These are phyloP conservation scores for Ondatra zibethicus DNA, from an alignment of 2,113 vertebrate species.

Conservation along the genomic window DNA sequence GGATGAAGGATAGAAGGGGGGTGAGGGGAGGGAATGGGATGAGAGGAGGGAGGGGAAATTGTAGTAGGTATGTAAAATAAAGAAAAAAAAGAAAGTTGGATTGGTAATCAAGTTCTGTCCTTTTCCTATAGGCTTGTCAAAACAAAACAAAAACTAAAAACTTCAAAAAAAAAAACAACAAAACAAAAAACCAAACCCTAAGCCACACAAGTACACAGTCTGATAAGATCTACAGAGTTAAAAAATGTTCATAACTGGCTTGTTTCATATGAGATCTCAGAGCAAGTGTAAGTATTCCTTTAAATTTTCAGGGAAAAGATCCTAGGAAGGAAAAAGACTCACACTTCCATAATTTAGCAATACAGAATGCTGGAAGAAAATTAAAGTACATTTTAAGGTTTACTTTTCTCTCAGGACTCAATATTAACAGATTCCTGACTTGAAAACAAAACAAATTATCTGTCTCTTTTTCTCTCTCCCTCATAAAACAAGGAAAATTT, in stretches of 20 bases:
- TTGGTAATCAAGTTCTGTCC: not conserved
- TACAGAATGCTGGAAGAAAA: not conserved
- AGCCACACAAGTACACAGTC: not conserved
- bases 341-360: not conserved
- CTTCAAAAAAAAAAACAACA: too few relatives aligned
- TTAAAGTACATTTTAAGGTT: not conserved
- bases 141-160: too few relatives aligned
- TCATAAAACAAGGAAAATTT: too few relatives aligned
- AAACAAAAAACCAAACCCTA: not conserved
- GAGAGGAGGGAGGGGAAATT: too few relatives aligned
- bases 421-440: not conserved
- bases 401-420: not conserved
- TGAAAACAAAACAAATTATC: too few relatives aligned
- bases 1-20: too few relatives aligned
- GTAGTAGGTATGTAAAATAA: too few relatives aligned
- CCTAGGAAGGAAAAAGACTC: not conserved
- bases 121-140: not conserved
- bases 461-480: too few relatives aligned
- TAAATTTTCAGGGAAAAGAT: not conserved
- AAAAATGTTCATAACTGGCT: not conserved
- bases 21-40: too few relatives aligned
- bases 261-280: not conserved
- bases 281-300: not conserved
- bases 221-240: not conserved
- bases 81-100: not conserved